Conservation (phyloP, 1,140 invertebrate genomes). For the Dreissena rostriformis region DNA sequence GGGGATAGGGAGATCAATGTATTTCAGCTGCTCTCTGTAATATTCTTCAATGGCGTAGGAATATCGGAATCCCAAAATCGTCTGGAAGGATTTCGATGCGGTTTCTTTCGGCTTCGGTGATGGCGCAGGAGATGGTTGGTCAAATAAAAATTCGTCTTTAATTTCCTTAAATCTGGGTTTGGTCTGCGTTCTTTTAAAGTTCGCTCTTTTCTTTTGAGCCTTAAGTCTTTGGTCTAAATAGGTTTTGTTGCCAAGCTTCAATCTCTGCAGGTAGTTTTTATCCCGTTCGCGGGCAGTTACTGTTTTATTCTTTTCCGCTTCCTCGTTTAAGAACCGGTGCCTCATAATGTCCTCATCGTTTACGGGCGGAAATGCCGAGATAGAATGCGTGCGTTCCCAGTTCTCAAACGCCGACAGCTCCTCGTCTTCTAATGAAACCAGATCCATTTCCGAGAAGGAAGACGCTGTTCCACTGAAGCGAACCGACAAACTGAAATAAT, state of each 20-base stretch:
- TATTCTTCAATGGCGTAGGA: slow-evolving; percentile 49
- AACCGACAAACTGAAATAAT: background rate
- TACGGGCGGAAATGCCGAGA: slow-evolving; percentile 41
- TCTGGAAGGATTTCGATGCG: slow-evolving; percentile 13
- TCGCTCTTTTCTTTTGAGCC: background rate
- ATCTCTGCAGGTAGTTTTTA: slow-evolving; percentile 27
- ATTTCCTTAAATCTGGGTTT: slow-evolving; percentile 2
- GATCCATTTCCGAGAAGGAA: too few species aligned
- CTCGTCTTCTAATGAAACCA: too few species aligned
- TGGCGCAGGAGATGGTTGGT: background rate
- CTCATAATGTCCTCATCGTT: slow-evolving; percentile 39
- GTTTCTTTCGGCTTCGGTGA: slow-evolving; percentile 14
- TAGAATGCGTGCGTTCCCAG: background rate
- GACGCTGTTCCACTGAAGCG: background rate
- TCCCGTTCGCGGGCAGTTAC: background rate
- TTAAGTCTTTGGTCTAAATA: background rate
- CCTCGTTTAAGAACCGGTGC: slow-evolving; percentile 38
- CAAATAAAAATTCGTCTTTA: slow-evolving; percentile 16
- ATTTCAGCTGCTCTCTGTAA: slow-evolving; percentile 25
- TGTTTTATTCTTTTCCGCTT: slow-evolving; percentile 39
- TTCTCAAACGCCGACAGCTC: background rate
- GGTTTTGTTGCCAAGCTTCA: slow-evolving; percentile 11
- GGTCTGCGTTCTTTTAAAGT: slow-evolving; percentile 24
- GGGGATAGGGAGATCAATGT: background rate
- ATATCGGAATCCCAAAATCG: slow-evolving; percentile 50